A percentile compares a stretch with the other conserved stretches of the same genome.
Conservation (phyloP, 2,797 vertebrate species). For the Enteromius thamalakanensis region DNA sequence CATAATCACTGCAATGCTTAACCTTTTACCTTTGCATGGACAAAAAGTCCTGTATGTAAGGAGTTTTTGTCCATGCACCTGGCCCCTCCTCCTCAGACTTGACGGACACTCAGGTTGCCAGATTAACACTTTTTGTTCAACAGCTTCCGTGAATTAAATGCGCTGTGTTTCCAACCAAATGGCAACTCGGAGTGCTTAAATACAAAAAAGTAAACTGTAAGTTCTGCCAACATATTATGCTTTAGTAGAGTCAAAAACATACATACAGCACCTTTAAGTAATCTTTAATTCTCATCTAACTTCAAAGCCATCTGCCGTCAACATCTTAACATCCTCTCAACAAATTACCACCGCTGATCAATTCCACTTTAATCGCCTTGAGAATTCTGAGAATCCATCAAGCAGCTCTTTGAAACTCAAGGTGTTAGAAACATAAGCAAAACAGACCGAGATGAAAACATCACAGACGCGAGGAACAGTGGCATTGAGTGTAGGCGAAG, state of each 20-base stretch:
- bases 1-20: not conserved
- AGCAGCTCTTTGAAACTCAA: slow-evolving; percentile 10
- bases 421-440: not conserved
- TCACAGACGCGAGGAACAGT: slow-evolving; percentile 4
- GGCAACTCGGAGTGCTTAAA: no score
- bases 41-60: not conserved
- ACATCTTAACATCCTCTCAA: slow-evolving; percentile 7
- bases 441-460: not conserved
- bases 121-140: no score
- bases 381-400: slow-evolving; percentile 10
- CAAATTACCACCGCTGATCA: slow-evolving; percentile 13
- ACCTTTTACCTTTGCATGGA: not conserved
- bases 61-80: no score
- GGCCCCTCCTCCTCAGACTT: no score
- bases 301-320: slow-evolving; percentile 6
- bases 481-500: not conserved
- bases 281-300: not conserved
- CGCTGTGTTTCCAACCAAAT: no score
- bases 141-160: no score
- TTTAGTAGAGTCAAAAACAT: no score
- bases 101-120: no score
- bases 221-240: no score
- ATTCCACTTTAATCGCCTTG: not conserved
- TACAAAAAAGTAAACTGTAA: no score
- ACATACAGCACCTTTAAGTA: not conserved